phyloP scores from a whole-genome alignment of 1,140 invertebrate genomes.

The Triops cancriformis region DNA sequence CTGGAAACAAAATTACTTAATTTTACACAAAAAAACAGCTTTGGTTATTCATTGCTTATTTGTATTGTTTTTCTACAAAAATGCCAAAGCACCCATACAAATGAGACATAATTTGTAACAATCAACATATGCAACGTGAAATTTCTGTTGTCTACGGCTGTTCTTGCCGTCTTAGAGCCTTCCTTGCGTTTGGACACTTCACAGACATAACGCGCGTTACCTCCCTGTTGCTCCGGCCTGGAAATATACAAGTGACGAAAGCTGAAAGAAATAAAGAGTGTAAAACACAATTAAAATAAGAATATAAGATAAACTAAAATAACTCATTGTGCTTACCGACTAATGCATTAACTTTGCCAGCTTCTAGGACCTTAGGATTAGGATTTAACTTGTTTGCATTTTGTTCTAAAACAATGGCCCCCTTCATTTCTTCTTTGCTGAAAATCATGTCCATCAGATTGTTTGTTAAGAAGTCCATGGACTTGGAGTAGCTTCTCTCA shows the following conservation, averaged over 20 bases:
- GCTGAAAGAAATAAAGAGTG: neutral
- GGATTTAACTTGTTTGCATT: neutral
- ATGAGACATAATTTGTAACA: neutral
- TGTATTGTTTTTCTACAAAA: neutral
- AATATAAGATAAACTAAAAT: neutral
- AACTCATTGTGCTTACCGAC: neutral
- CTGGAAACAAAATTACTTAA: neutral
- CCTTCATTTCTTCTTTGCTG: neutral
- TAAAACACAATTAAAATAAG: neutral
- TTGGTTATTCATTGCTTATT: neutral
- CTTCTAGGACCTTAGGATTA: neutral
- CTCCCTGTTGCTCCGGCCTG: neutral
- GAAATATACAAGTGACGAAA: neutral
- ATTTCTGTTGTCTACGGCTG: neutral
- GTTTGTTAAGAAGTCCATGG: neutral
- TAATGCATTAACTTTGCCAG: neutral
- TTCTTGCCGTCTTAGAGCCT: neutral
- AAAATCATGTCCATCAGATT: neutral
- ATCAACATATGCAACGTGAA: neutral
- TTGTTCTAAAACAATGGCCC: neutral
- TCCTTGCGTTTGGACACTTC: neutral
- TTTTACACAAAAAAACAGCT: neutral
- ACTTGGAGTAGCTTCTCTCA: neutral
- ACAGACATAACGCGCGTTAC: neutral
- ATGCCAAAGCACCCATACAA: neutral